Conservation (phyloP, 2,888 invertebrate species). For the Neoaliturus tenellus region DNA sequence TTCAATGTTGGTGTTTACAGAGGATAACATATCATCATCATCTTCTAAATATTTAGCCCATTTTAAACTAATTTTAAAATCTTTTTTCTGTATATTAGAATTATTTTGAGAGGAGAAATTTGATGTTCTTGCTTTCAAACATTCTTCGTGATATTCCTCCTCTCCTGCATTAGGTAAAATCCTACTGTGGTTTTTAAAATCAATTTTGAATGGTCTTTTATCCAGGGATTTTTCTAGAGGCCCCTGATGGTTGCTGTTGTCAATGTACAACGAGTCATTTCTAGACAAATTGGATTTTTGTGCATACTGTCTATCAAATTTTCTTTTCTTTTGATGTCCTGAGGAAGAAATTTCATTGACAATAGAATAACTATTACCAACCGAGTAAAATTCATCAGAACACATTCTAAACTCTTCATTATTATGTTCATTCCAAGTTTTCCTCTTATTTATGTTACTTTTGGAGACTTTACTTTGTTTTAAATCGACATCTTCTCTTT, state of each 20-base stretch:
- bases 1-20: too few relatives aligned
- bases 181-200: neutral
- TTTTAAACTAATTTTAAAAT: neutral
- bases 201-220: neutral
- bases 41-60: neutral
- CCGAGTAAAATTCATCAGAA: neutral
- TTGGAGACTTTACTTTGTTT: too few relatives aligned
- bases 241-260: too few relatives aligned
- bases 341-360: neutral
- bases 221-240: neutral
- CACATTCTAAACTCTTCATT: neutral
- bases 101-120: neutral
- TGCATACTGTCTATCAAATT: neutral
- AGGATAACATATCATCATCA: too few relatives aligned
- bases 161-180: neutral
- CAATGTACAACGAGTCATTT: neutral
- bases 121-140: neutral
- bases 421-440: neutral
- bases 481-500: too few relatives aligned
- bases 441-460: neutral
- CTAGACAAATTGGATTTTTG: neutral
- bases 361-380: neutral
- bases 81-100: neutral
- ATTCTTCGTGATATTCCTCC: neutral
- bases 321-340: neutral